phyloP scores from a whole-genome alignment of 2,797 vertebrate species.

The Crax fasciolata region DNA sequence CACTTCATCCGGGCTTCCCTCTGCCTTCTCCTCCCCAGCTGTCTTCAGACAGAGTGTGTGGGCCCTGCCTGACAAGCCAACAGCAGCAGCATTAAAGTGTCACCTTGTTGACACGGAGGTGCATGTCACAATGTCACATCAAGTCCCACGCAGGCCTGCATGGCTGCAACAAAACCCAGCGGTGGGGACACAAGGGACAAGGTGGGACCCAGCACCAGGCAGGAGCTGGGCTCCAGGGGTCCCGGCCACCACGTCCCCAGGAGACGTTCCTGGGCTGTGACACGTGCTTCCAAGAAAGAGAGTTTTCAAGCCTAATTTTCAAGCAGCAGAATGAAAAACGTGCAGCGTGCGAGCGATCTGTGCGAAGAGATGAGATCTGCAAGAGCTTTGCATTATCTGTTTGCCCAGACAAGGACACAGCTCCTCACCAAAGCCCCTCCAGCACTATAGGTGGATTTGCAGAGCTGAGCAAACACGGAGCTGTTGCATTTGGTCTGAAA shows the following conservation, averaged over 20 bases:
- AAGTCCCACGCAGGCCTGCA: not conserved
- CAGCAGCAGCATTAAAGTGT: not conserved
- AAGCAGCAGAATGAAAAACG: not conserved
- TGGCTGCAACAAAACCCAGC: not conserved
- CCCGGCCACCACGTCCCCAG: not conserved
- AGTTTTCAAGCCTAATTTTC: not conserved
- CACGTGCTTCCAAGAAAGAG: rapidly evolving
- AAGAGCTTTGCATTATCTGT: not conserved
- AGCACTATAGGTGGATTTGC: not conserved
- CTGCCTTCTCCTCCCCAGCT: not conserved
- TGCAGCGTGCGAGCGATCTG: rapidly evolving
- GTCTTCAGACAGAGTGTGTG: not conserved
- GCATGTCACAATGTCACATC: not conserved
- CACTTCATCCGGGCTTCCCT: not conserved
- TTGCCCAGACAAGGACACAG: not conserved
- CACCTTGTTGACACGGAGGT: not conserved
- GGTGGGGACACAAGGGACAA: not conserved
- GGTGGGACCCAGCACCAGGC: not conserved
- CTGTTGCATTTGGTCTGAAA: not conserved
- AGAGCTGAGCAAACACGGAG: not conserved
- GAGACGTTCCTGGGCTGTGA: not conserved
- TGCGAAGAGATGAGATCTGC: not conserved
- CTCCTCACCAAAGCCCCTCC: not conserved
- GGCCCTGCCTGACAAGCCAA: not conserved
- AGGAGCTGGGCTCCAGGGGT: not conserved